These are phyloP conservation scores for Microplitis deprimator DNA, from an alignment of 2,888 invertebrate species.

Conservation along the genomic window DNA sequence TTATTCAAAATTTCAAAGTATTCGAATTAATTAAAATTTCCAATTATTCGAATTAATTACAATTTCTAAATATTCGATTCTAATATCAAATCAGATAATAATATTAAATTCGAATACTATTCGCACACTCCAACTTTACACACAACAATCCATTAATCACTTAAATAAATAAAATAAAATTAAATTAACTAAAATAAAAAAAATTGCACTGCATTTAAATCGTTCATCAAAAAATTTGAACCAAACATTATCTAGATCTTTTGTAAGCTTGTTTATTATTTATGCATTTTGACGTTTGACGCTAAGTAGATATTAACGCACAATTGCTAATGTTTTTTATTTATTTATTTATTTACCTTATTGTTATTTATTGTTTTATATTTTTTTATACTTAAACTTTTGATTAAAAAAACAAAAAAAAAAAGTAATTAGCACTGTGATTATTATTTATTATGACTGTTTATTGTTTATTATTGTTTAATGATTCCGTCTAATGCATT, in stretches of 20 bases:
- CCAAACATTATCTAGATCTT: background rate
- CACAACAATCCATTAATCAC: background rate
- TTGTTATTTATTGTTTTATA: background rate
- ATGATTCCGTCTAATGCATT: background rate
- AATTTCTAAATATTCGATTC: no score
- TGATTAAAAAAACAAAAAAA: no score
- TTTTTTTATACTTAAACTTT: no score
- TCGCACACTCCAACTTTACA: background rate
- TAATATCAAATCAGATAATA: no score
- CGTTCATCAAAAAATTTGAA: background rate
- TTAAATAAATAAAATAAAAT: background rate
- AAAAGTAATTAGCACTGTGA: no score
- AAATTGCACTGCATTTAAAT: background rate
- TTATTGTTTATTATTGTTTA: background rate
- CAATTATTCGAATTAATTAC: no score
- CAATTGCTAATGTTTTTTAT: background rate
- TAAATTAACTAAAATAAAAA: background rate
- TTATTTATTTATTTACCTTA: background rate
- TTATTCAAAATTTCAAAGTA: no score
- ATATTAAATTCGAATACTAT: no score
- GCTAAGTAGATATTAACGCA: background rate
- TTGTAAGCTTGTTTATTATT: background rate
- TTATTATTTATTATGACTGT: background rate
- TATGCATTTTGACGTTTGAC: background rate
- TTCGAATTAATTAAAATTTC: no score